Conservation (phyloP, 1,140 invertebrate species). For the Anoplolepis gracilipes region DNA sequence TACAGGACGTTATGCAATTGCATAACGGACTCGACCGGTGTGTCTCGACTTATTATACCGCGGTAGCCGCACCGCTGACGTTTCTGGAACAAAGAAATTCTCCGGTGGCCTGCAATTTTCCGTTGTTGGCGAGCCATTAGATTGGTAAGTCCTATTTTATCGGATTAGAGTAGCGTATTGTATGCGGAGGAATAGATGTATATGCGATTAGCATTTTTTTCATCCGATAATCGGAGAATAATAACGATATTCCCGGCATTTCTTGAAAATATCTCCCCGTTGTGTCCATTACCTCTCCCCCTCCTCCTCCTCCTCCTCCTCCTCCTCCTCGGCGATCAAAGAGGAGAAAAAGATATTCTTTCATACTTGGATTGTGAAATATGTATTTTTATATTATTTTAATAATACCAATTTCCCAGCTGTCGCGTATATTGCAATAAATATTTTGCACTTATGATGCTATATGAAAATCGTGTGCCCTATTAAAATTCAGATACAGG, state of each 20-base stretch:
- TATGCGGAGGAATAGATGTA: not conserved
- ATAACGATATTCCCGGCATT: not conserved
- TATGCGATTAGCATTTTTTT: not conserved
- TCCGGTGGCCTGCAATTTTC: not conserved
- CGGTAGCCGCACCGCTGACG: slow-evolving; percentile 11
- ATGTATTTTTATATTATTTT: too few species aligned
- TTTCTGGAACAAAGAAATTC: slow-evolving; percentile 40
- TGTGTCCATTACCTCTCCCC: not conserved
- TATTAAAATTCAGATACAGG: not conserved
- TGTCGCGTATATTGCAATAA: not conserved
- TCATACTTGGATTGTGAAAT: not conserved
- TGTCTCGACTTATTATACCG: slow-evolving; percentile 58
- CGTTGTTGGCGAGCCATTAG: not conserved
- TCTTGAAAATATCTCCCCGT: not conserved
- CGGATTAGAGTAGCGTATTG: not conserved
- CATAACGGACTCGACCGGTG: slow-evolving; percentile 64
- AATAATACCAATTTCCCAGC: not conserved
- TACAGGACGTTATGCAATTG: slow-evolving; percentile 50
- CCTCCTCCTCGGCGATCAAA: not conserved
- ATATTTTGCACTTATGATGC: not conserved
- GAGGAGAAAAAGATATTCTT: not conserved
- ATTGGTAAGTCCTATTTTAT: not conserved
- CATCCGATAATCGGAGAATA: not conserved
- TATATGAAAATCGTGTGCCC: not conserved
- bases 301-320: not conserved